A percentile compares a stretch with the other conserved stretches of the same genome.
phyloP scores from a whole-genome alignment of 2,113 vertebrate species.

The Telmatochromis brichardi region DNA sequence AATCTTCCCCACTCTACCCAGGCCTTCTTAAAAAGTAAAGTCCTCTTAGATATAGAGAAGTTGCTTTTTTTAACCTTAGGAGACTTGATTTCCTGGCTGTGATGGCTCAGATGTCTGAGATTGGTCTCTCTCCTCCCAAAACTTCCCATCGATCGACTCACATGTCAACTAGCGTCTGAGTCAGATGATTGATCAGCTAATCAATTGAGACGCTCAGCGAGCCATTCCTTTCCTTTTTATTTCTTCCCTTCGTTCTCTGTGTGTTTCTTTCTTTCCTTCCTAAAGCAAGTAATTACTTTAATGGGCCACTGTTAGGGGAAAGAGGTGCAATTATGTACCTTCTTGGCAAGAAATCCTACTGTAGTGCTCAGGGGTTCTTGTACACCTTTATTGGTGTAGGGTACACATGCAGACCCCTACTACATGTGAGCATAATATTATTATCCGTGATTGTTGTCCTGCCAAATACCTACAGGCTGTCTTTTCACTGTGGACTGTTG shows the following conservation, averaged over 20 bases:
- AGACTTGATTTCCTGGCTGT: slow-evolving; percentile 24
- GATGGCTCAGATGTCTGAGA: slow-evolving; percentile 30
- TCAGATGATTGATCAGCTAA: slow-evolving; percentile 58
- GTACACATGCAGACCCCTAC: neutral
- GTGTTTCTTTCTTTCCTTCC: neutral
- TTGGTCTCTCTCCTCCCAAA: slow-evolving; percentile 16
- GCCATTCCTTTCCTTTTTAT: neutral
- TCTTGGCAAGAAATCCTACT: neutral
- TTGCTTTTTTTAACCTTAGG: neutral
- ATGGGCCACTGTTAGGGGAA: neutral
- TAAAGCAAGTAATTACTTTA: neutral
- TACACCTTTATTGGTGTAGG: neutral
- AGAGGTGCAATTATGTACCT: neutral
- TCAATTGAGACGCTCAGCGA: slow-evolving; percentile 26
- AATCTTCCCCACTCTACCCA: neutral
- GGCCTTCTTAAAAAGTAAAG: neutral
- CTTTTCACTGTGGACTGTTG: neutral
- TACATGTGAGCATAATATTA: neutral
- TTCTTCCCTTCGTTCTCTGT: neutral
- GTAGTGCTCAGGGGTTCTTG: neutral
- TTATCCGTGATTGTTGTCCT: slow-evolving; percentile 36
- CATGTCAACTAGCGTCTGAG: slow-evolving; percentile 28
- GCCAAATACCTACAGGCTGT: slow-evolving; percentile 2
- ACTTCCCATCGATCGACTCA: slow-evolving; percentile 36
- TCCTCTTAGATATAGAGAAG: neutral